Evolutionary conservation across 2,113 vertebrate genomes (phyloP).

Genomic region (Solea solea): DNA sequence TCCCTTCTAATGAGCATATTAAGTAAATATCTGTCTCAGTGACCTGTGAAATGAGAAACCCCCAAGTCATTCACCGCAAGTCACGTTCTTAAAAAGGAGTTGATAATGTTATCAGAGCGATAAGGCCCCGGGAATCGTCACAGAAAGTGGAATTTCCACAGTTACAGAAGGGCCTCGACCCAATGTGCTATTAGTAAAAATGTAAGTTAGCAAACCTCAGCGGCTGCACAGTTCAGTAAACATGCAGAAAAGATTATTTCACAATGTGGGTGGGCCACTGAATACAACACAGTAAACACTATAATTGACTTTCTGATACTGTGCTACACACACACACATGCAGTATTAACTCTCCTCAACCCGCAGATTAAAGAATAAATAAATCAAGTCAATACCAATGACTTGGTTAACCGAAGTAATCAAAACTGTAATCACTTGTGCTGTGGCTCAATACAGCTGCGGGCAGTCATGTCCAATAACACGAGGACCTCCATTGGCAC

Average conservation of each 20-base stretch:
- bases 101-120: conserved; percentile 3
- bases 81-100: conserved; percentile 13
- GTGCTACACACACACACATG: conserved; percentile 4
- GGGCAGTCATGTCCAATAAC: conserved; percentile 52
- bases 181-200: not conserved
- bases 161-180: not conserved
- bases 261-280: not conserved
- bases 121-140: not conserved
- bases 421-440: conserved; percentile 55
- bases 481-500: conserved; percentile 38
- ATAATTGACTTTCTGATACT: conserved; percentile 31
- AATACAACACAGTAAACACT: not conserved
- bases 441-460: conserved; percentile 42
- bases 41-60: conserved; percentile 64
- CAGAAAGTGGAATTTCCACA: conserved; percentile 1
- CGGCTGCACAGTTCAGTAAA: conserved; percentile 12
- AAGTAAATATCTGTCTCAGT: conserved; percentile 54
- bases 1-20: conserved; percentile 50
- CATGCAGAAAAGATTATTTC: not conserved
- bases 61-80: conserved; percentile 19
- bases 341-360: conserved; percentile 19
- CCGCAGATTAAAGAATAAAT: conserved; percentile 41
- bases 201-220: not conserved
- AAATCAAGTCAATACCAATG: conserved; percentile 47
- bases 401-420: conserved; percentile 52